A percentile compares a stretch with the other conserved stretches of the same genome.
phyloP scores from a whole-genome alignment of 2,888 invertebrate genomes.

The Melanophora roralis region DNA sequence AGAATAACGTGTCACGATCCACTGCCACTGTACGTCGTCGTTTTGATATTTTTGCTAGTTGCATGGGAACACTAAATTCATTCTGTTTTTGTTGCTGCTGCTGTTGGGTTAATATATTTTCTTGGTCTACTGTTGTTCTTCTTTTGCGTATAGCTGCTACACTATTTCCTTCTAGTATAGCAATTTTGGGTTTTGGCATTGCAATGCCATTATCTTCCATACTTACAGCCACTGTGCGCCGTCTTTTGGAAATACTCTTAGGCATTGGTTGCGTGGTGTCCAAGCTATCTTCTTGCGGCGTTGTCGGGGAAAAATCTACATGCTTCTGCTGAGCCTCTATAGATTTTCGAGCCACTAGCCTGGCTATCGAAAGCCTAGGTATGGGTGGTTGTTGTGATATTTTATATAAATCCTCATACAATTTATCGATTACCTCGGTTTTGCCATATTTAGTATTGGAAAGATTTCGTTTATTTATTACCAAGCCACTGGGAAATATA shows the following conservation, averaged over 20 bases:
- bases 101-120: neutral
- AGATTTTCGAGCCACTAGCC: conserved; percentile 66
- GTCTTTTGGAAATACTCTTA: conserved; percentile 34
- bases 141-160: neutral
- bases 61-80: conserved; percentile 37
- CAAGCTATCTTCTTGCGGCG: conserved; percentile 1
- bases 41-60: conserved; percentile 64
- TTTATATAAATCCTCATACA: conserved; percentile 68
- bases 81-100: neutral
- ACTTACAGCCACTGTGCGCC: conserved; percentile 45
- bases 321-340: conserved; percentile 62
- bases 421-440: conserved; percentile 59
- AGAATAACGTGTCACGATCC: conserved; percentile 45
- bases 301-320: neutral
- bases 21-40: conserved; percentile 66
- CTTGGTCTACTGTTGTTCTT: conserved; percentile 40
- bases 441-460: conserved; percentile 64
- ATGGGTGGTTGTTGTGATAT: conserved; percentile 69
- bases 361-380: conserved; percentile 68
- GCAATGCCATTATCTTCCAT: conserved; percentile 28
- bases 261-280: conserved; percentile 1
- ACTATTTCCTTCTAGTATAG: neutral
- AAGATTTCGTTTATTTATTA: conserved; percentile 70
- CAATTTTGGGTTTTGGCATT: conserved; percentile 1
- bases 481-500: conserved; percentile 72